Base-by-base conservation (phyloP, 1,140 invertebrate species). In the Drosophila erecta region DNA sequence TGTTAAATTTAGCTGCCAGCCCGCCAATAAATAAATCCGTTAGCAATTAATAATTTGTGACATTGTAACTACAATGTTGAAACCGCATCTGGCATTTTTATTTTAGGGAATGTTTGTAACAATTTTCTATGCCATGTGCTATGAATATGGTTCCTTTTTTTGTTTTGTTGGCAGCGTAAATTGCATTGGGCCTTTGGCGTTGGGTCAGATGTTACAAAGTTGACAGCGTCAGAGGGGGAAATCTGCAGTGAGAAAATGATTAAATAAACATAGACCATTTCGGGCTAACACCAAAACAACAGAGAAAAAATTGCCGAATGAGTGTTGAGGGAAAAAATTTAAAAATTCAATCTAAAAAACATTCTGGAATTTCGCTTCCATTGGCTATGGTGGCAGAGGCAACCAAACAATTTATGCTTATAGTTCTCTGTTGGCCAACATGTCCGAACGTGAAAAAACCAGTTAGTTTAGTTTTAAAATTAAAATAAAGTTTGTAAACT, bases 341-440 rank as follows among this genome's bases (percentile, higher is more conserved):
- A 66, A 85, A 85, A 85, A 85, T 85, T 85, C 77, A 85, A 86
- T 85, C 85, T 80, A 62, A 81, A 85, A 80, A 60, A 49, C 66
- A 73, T 54, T 60, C 22, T 22, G 17, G 44, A 73, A 58, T 47
- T 60, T 44, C 41, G 4, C 38, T 44, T 15, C 54, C 17, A 71
- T 20, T 57, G 43, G 43, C 49, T 70, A 41, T 41, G 50, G 64
- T 27, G 46, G 46, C 50, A 47, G 38, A 30, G 46, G 30, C 46
- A 64, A 41, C 49, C 49, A 70, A 70, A 71, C 64, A 70, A 44
- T 71, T 71, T 51, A 50, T 50, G 51, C 27, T 70, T 47, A n/a
- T 47, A 47, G 20, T 49, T 64, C 46, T 64, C 41, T 38, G 51
- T 56, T 20, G 40, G 40, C 14, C 4, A 47, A 47, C 14, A 47